Conservation (phyloP, 1,140 invertebrate species). For the Caenorhabditis remanei region DNA sequence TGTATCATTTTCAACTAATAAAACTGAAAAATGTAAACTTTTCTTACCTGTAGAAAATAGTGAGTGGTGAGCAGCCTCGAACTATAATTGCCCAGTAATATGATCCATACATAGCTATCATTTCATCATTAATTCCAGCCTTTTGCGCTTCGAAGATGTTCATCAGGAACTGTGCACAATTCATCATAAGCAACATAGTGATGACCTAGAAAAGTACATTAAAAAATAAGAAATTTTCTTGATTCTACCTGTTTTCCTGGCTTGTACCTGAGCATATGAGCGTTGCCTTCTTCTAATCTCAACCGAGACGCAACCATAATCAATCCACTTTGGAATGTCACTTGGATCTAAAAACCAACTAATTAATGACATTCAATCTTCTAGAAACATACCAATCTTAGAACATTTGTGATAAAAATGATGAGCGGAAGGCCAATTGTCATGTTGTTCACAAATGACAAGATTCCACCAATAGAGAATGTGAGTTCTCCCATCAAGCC, state of each 20-base stretch:
- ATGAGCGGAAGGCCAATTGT: constrained; percentile 42
- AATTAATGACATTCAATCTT: neutral
- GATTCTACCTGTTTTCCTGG: constrained; percentile 62
- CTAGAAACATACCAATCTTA: constrained; percentile 37
- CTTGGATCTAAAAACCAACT: constrained; percentile 47
- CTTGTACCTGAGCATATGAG: constrained; percentile 59
- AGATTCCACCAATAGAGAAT: constrained; percentile 59
- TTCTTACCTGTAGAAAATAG: constrained; percentile 61
- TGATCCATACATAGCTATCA: constrained; percentile 59
- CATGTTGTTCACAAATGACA: constrained; percentile 58
- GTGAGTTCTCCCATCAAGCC: constrained; percentile 62
- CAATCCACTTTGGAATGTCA: constrained; percentile 60
- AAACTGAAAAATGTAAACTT: neutral
- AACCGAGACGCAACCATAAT: constrained; percentile 51
- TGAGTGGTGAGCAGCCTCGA: constrained; percentile 61
- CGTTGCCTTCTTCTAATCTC: constrained; percentile 35
- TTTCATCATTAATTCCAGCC: constrained; percentile 62
- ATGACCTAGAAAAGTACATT: constrained; percentile 32
- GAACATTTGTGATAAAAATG: constrained; percentile 57
- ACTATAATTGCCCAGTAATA: constrained; percentile 63
- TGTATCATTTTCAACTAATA: neutral
- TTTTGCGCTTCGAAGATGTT: constrained; percentile 66
- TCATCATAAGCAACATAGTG: constrained; percentile 62
- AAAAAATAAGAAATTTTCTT: neutral
- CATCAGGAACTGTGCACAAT: constrained; percentile 61